Conservation (phyloP, 2,113 vertebrate species). For the Azemiops feae region DNA sequence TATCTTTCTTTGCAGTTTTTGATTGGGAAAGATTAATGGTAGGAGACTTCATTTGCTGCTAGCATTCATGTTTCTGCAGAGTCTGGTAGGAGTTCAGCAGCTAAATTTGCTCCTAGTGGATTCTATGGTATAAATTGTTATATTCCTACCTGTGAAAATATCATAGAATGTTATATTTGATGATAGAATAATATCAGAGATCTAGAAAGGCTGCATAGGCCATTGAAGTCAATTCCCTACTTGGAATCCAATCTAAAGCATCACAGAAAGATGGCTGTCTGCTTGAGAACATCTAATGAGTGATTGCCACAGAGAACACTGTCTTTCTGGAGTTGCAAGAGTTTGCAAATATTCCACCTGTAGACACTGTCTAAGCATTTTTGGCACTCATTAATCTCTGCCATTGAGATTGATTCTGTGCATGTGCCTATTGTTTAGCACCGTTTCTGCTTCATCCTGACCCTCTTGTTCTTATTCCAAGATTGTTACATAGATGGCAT, state of each 20-base stretch:
- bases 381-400: constrained; percentile 46
- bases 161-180: neutral
- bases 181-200: neutral
- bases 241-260: neutral
- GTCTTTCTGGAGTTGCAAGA: constrained; percentile 17
- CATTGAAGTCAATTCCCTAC: neutral
- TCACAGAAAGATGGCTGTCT: neutral
- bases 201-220: neutral
- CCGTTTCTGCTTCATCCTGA: neutral
- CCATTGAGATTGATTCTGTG: constrained; percentile 26
- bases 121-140: neutral
- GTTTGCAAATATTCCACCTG: constrained; percentile 25
- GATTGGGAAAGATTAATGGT: neutral
- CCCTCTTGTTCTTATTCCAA: neutral
- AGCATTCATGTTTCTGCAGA: neutral
- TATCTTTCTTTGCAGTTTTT: neutral
- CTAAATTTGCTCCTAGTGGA: neutral
- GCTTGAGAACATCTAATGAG: neutral
- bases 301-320: neutral
- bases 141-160: neutral
- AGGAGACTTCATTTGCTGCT: neutral
- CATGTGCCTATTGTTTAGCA: neutral
- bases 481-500: constrained; percentile 23
- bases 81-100: neutral
- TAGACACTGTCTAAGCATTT: constrained; percentile 22